Conservation (phyloP, 2,888 invertebrate genomes). For the Drosophila fungiperda region DNA sequence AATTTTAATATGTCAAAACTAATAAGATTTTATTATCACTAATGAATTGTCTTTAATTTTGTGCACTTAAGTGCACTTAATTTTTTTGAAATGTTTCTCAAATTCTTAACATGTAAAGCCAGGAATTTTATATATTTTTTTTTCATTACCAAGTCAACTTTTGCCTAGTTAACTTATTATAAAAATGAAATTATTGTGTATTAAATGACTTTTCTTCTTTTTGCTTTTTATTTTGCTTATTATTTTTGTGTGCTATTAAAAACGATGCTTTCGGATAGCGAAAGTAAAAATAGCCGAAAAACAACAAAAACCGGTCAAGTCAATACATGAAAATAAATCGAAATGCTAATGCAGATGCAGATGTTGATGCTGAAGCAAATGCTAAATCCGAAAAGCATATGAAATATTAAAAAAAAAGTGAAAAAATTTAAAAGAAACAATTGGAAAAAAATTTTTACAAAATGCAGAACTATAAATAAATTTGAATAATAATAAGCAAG, state of each 20-base stretch:
- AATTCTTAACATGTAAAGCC: background rate
- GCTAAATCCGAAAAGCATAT: constrained; percentile 23
- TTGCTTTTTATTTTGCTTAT: constrained; percentile 9
- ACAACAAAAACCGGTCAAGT: constrained; percentile 49
- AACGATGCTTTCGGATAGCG: constrained; percentile 66
- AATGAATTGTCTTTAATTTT: no score
- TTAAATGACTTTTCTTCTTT: constrained; percentile 2
- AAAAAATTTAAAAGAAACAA: constrained; percentile 10
- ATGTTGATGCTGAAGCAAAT: constrained; percentile 11
- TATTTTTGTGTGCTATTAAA: constrained; percentile 30
- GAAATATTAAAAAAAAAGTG: constrained; percentile 18
- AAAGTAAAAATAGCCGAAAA: constrained; percentile 67
- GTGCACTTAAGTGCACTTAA: no score
- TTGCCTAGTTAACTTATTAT: constrained; percentile 1
- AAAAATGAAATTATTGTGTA: background rate
- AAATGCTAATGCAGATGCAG: constrained; percentile 10
- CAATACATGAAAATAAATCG: constrained; percentile 19
- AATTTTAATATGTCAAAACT: background rate
- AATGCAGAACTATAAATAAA: constrained; percentile 35
- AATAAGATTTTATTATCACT: no score
- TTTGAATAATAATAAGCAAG: constrained; percentile 17
- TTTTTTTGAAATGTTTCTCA: background rate
- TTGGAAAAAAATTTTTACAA: background rate
- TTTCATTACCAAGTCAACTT: background rate
- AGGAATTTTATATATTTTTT: background rate